Evolutionary conservation across 2,888 invertebrate genomes (phyloP).

Genomic region (Sipha maydis): DNA sequence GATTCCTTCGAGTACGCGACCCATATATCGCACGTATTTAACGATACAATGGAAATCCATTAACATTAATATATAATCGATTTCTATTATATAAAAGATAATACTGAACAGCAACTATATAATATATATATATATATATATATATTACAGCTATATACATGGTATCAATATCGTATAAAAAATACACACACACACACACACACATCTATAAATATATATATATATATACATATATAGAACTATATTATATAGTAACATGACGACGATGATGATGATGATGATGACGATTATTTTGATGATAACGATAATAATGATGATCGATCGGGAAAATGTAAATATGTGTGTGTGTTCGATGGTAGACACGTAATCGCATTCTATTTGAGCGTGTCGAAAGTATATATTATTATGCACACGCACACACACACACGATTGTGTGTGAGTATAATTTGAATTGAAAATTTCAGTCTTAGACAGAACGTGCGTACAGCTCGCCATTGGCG

Average conservation of each 20-base stretch:
- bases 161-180: background rate
- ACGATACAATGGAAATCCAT: constrained; percentile 31
- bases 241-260: background rate
- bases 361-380: background rate
- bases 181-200: too few relatives aligned
- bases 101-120: background rate
- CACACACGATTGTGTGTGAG: too few relatives aligned
- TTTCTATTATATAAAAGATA: constrained; percentile 30
- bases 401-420: background rate
- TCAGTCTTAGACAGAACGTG: too few relatives aligned
- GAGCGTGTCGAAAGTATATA: background rate
- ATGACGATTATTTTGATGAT: background rate
- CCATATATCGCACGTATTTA: constrained; percentile 34
- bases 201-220: too few relatives aligned
- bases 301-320: background rate
- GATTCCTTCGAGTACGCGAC: constrained; percentile 13
- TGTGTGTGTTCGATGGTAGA: background rate
- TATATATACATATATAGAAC: too few relatives aligned
- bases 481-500: too few relatives aligned
- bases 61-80: constrained; percentile 42
- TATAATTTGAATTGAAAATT: too few relatives aligned
- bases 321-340: background rate
- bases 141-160: too few relatives aligned
- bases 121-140: too few relatives aligned
- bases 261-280: background rate